These are phyloP conservation scores for Rhynchomys soricoides DNA, from an alignment of 2,113 vertebrate species.

Conservation along the genomic window DNA sequence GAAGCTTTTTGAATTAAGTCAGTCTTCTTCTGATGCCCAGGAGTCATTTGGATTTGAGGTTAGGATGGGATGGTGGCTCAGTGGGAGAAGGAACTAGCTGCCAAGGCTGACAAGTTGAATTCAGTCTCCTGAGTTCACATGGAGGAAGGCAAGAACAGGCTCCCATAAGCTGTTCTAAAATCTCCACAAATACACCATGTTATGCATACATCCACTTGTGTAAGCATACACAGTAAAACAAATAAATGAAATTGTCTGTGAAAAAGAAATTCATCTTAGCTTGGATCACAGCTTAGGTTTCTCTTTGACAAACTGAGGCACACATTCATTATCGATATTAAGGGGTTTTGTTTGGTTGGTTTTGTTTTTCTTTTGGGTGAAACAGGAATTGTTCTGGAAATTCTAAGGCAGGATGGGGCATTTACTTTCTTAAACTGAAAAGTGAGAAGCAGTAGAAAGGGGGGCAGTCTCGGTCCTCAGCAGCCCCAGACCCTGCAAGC, in stretches of 20 bases:
- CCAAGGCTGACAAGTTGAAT: too few species aligned
- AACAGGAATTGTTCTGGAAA: neutral
- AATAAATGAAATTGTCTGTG: neutral
- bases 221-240: neutral
- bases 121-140: neutral
- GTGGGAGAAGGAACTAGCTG: neutral
- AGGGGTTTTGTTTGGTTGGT: neutral
- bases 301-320: neutral
- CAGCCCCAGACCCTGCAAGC: neutral
- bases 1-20: neutral
- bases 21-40: neutral
- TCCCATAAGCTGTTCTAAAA: too few species aligned
- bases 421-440: conserved; percentile 22
- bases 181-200: too few species aligned
- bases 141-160: neutral
- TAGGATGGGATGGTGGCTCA: too few species aligned
- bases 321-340: neutral
- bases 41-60: neutral
- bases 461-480: conserved; percentile 5
- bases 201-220: too few species aligned
- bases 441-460: neutral
- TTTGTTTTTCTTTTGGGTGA: neutral
- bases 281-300: neutral
- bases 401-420: neutral
- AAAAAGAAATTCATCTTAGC: neutral